Percentiles rank a stretch among this genome's conserved stretches.
Conservation (phyloP, 2,888 invertebrate species). For the Bembecia ichneumoniformis region DNA sequence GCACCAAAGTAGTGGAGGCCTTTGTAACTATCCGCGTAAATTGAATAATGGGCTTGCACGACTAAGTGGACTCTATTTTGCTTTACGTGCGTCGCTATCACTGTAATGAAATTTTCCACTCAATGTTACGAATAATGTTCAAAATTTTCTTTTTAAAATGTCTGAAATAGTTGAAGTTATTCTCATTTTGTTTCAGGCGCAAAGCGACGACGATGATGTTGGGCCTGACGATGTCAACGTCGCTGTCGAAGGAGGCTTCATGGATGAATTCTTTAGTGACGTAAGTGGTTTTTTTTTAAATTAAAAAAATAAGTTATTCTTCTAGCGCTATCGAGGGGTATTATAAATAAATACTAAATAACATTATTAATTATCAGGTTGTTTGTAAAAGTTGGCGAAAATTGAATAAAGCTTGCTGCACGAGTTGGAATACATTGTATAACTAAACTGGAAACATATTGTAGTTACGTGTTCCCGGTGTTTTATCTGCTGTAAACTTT, state of each 20-base stretch:
- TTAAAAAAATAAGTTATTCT: too few relatives aligned
- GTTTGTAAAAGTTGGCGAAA: too few relatives aligned
- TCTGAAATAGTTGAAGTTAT: neutral
- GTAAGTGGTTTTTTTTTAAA: conserved; percentile 64
- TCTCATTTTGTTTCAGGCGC: conserved; percentile 78
- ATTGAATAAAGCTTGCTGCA: too few relatives aligned
- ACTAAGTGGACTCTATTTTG: conserved; percentile 60
- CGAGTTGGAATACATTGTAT: too few relatives aligned
- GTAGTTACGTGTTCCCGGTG: too few relatives aligned
- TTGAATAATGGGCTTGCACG: conserved; percentile 53
- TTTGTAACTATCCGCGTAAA: conserved; percentile 43
- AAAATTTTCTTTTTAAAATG: too few relatives aligned
- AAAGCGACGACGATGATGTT: conserved; percentile 97
- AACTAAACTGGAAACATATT: too few relatives aligned
- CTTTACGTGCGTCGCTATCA: conserved; percentile 30
- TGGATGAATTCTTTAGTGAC: conserved; percentile 99
- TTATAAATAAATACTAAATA: too few relatives aligned
- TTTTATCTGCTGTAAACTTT: too few relatives aligned
- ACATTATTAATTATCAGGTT: too few relatives aligned
- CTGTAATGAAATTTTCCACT: neutral
- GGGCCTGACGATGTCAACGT: conserved; percentile 96
- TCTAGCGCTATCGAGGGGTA: too few relatives aligned
- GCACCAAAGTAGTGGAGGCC: conserved; percentile 19
- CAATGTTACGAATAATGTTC: too few relatives aligned
- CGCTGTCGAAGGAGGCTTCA: conserved; percentile 96